Conservation (phyloP, 2,797 vertebrate genomes). For the Siniperca scherzeri region DNA sequence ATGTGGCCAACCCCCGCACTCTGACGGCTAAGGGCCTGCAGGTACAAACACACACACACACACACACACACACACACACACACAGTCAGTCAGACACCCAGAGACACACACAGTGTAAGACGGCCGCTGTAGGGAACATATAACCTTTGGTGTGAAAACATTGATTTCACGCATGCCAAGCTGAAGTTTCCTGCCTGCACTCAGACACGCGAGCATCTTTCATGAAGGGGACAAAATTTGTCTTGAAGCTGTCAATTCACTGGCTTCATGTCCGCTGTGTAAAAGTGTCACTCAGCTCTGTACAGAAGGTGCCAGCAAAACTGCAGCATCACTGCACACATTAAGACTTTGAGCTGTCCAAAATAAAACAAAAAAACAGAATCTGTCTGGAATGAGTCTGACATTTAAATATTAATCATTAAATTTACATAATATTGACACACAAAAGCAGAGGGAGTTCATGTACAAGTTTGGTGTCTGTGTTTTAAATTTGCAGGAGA, state of each 20-base stretch:
- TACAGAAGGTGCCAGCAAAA: constrained; percentile 38
- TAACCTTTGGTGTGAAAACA: constrained; percentile 78
- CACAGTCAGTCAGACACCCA: constrained; percentile 84
- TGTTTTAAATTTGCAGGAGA: constrained; percentile 30
- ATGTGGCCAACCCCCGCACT: constrained; percentile 72
- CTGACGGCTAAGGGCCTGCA: constrained; percentile 81
- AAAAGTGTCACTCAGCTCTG: constrained; percentile 36
- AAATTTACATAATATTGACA: constrained; percentile 20
- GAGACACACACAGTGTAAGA: constrained; percentile 46
- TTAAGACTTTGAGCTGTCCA: constrained; percentile 23
- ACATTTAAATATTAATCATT: constrained; percentile 39
- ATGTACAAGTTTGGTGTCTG: not conserved
- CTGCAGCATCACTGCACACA: constrained; percentile 52
- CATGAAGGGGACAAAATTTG: constrained; percentile 53
- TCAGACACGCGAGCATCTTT: constrained; percentile 59
- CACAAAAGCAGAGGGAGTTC: not conserved
- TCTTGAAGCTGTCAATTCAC: constrained; percentile 66
- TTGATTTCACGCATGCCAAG: constrained; percentile 78
- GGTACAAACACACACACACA: constrained; percentile 89
- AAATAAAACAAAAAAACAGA: not conserved
- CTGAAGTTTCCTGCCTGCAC: constrained; percentile 55
- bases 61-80: constrained; percentile 87
- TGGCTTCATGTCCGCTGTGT: constrained; percentile 42
- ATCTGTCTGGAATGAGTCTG: constrained; percentile 8
- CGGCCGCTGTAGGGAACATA: constrained; percentile 58